phyloP scores from a whole-genome alignment of 2,888 invertebrate genomes.

The Operophtera brumata region DNA sequence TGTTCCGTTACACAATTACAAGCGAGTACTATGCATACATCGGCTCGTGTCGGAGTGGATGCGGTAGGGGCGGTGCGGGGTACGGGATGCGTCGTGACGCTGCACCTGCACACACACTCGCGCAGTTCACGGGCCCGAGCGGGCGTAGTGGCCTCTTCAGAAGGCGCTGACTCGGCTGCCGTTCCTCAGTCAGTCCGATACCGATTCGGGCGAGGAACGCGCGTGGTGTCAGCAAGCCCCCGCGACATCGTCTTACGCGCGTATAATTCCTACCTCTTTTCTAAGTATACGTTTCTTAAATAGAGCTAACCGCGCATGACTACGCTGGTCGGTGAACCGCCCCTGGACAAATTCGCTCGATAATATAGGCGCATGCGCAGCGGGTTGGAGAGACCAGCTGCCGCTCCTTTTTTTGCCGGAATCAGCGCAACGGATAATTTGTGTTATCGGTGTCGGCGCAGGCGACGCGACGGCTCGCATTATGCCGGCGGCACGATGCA shows the following conservation, averaged over 20 bases:
- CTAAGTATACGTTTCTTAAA: slow-evolving; percentile 14
- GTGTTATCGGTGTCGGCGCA: slow-evolving; percentile 31
- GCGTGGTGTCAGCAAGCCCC: slow-evolving; percentile 37
- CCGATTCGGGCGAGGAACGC: slow-evolving; percentile 17
- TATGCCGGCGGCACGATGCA: slow-evolving; percentile 20
- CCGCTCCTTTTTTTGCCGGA: not conserved
- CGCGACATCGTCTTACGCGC: slow-evolving; percentile 49
- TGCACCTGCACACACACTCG: slow-evolving; percentile 38
- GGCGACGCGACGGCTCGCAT: slow-evolving; percentile 34
- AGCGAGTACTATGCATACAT: slow-evolving; percentile 22
- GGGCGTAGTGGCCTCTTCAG: slow-evolving; percentile 33
- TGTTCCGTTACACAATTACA: slow-evolving; percentile 28
- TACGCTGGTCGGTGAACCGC: slow-evolving; percentile 51
- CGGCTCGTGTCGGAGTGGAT: slow-evolving; percentile 39
- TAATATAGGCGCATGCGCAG: slow-evolving; percentile 12
- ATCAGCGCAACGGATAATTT: not conserved
- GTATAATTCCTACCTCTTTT: slow-evolving; percentile 43
- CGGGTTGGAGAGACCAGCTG: not conserved
- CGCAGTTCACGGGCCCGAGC: slow-evolving; percentile 3
- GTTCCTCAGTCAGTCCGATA: slow-evolving; percentile 28
- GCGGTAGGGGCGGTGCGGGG: slow-evolving; percentile 43
- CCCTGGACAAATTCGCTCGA: slow-evolving; percentile 10
- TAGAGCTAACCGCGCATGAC: slow-evolving; percentile 63
- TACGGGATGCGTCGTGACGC: slow-evolving; percentile 44
- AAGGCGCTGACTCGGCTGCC: slow-evolving; percentile 4